Percentiles rank a stretch among this genome's conserved stretches.
phyloP scores from a whole-genome alignment of 1,140 invertebrate genomes.

The Pinna nobilis region DNA sequence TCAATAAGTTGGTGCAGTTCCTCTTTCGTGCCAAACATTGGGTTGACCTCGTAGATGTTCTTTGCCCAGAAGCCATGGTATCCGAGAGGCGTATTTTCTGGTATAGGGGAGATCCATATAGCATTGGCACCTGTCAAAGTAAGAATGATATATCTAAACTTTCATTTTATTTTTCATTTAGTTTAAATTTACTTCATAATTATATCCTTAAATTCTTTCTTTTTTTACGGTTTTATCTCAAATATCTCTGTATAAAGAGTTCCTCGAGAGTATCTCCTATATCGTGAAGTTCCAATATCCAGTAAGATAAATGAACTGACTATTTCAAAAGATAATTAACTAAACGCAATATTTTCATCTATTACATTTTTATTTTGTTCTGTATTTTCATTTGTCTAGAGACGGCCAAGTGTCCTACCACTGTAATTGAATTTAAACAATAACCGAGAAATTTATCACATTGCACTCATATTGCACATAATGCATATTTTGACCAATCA shows the following conservation, averaged over 20 bases:
- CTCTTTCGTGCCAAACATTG: slow-evolving; percentile 39
- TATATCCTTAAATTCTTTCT: background rate
- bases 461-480: too few species aligned
- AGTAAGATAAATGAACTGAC: too few species aligned
- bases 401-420: too few species aligned
- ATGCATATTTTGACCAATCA: too few species aligned
- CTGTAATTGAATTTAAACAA: too few species aligned
- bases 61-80: slow-evolving; percentile 60
- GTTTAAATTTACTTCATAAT: background rate
- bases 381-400: too few species aligned
- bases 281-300: background rate
- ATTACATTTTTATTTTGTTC: too few species aligned
- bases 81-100: slow-evolving; percentile 44
- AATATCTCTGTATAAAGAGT: background rate
- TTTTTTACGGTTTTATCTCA: background rate
- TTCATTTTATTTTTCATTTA: background rate
- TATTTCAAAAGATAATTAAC: too few species aligned
- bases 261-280: background rate
- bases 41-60: slow-evolving; percentile 48
- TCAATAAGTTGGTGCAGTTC: slow-evolving; percentile 44
- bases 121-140: slow-evolving; percentile 49
- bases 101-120: slow-evolving; percentile 55
- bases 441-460: too few species aligned
- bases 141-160: background rate
- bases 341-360: too few species aligned